Evolutionary conservation across 1,140 invertebrate genomes (phyloP), one percentile per base, ranked within the genome.

Genomic region (Lepidostoma basale): DNA sequence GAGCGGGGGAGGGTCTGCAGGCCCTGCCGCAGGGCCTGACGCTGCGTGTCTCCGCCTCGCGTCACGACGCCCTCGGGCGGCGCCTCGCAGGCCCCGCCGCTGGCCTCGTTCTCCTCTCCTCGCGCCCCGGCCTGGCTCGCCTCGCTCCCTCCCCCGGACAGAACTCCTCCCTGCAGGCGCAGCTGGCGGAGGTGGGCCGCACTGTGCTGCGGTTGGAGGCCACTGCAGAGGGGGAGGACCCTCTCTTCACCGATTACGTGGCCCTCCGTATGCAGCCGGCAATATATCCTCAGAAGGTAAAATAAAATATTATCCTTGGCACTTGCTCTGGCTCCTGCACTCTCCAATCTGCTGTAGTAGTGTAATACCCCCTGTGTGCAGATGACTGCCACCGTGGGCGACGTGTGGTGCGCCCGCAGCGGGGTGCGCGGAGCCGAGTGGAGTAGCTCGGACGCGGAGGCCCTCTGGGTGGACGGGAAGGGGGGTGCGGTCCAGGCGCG

Each of bases 401-500:
- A 73, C 39, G 30, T 73, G 8, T 73, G 70, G 70, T 73, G 70
- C 54, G 68, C 65, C 56, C 33, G 64, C 16, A 69, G 62, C 26
- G 45, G 45, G 2, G 23, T 73, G 26, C 3, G 26, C 23, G 42
- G 47, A 6, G 47, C 42, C 3, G 28, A 18, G 8, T 68, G 63
- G 62, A 47, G 56, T 10, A 62, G 58, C 42, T 30, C 33, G 26
- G 56, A 68, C 12, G 6, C 26, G 3, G 16, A 42, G 23, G 63
- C 64, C 1, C 18, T 73, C 8, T 62, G 58, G 36, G 49, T 59
- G 3, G 9, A 25, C 40, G 3, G 26, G 1, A n/a, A 2, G 3
- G 70, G 70, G 16, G n/a, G n/a, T n/a, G 14, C 69, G 45, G 45
- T 58, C 28, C 70, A 67, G 58, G 70, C 49, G 10, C 56, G 45